These are phyloP conservation scores for Balanococcus diminutus DNA, from an alignment of 2,888 invertebrate species.

Conservation along the genomic window DNA sequence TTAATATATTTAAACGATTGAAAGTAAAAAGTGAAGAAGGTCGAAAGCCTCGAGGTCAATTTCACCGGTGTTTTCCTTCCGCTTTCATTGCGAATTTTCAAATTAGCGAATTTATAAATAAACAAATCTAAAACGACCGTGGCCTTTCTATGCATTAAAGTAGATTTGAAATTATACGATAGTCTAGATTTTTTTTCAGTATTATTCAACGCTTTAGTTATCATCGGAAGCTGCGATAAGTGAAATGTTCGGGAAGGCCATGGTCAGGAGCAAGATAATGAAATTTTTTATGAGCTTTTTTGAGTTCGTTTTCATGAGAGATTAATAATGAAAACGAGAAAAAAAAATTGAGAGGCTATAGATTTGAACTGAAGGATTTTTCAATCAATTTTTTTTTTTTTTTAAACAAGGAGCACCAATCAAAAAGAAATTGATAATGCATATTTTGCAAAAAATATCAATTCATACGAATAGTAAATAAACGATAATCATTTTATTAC, in stretches of 20 bases:
- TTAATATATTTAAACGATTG: not conserved
- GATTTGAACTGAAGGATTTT: no score
- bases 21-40: not conserved
- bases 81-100: not conserved
- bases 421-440: not conserved
- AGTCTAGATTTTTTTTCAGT: not conserved
- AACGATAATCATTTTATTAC: not conserved
- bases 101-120: not conserved
- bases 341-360: no score
- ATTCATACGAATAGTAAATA: not conserved
- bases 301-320: no score
- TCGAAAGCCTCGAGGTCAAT: not conserved
- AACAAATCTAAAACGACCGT: slow-evolving; percentile 9
- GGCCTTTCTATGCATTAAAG: not conserved
- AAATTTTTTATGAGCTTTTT: not conserved
- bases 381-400: no score
- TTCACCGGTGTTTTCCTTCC: not conserved
- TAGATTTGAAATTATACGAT: not conserved
- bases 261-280: not conserved
- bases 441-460: not conserved
- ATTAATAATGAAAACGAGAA: no score
- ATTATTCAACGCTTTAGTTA: not conserved
- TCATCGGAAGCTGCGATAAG: not conserved
- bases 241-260: slow-evolving; percentile 5
- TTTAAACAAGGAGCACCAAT: not conserved